Evolutionary conservation across 2,797 vertebrate species (phyloP).

Genomic region (Myiotriccus ornatus): DNA sequence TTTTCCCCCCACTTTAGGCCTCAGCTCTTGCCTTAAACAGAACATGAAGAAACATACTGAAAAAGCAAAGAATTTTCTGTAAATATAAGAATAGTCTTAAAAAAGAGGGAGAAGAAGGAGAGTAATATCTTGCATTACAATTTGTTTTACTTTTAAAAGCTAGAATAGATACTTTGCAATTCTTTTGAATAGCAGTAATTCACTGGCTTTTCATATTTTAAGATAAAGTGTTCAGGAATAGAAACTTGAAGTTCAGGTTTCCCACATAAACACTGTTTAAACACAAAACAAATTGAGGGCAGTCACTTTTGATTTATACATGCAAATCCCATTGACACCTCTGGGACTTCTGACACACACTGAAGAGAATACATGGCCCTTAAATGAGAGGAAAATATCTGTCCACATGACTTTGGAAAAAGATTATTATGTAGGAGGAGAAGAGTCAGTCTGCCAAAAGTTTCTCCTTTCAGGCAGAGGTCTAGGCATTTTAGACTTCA

Average conservation of each 20-base stretch:
- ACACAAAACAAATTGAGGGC: neutral
- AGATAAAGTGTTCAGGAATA: neutral
- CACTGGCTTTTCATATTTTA: neutral
- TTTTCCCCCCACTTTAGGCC: neutral
- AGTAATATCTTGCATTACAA: neutral
- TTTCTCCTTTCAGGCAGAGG: conserved; percentile 45
- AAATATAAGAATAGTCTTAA: neutral
- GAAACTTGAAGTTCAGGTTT: neutral
- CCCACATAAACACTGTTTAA: neutral
- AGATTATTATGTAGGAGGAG: conserved; percentile 33
- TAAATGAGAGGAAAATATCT: conserved; percentile 45
- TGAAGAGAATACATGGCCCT: neutral
- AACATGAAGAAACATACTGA: neutral
- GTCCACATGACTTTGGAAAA: conserved; percentile 25
- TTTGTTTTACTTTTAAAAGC: neutral
- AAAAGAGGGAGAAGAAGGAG: neutral
- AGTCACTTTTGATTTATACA: conserved; percentile 33
- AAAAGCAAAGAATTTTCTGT: neutral
- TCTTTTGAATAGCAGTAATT: neutral
- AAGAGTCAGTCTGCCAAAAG: conserved; percentile 34
- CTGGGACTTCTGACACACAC: conserved; percentile 46
- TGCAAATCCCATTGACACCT: conserved; percentile 32
- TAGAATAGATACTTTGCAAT: neutral
- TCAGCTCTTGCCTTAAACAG: neutral
- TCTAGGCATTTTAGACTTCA: conserved; percentile 7